These are phyloP conservation scores for Teleopsis dalmanni DNA, from an alignment of 1,140 invertebrate genomes.

Conservation along the genomic window DNA sequence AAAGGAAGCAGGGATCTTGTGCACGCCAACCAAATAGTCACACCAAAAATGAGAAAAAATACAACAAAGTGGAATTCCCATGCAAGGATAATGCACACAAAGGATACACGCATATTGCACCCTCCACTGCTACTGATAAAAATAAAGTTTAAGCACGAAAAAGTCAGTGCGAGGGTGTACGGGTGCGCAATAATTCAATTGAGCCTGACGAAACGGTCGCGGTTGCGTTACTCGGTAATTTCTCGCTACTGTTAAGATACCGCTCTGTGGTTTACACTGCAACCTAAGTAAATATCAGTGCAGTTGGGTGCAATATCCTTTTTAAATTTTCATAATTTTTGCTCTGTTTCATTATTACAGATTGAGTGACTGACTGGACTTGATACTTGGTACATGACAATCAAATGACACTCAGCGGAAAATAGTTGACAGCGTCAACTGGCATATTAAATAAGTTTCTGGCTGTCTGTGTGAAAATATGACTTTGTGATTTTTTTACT, in stretches of 20 bases:
- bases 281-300: too few relatives aligned
- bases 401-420: slow-evolving; percentile 9
- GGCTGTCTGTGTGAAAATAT: slow-evolving; percentile 7
- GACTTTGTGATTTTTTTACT: slow-evolving; percentile 8
- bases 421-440: slow-evolving; percentile 9
- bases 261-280: too few relatives aligned
- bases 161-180: neutral
- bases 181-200: neutral
- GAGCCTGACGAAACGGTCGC: neutral
- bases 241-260: too few relatives aligned
- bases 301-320: neutral
- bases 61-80: slow-evolving; percentile 5
- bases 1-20: slow-evolving; percentile 9
- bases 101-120: neutral
- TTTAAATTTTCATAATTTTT: neutral
- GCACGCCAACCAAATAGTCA: too few relatives aligned
- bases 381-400: too few relatives aligned
- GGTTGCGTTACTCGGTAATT: too few relatives aligned
- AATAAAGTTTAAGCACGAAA: neutral
- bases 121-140: neutral
- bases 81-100: slow-evolving; percentile 2
- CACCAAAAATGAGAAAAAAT: too few relatives aligned
- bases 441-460: neutral
- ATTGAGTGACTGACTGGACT: too few relatives aligned
- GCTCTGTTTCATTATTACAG: too few relatives aligned